Base-by-base conservation (phyloP, 1,140 invertebrate genomes). In the Ooceraea biroi region DNA sequence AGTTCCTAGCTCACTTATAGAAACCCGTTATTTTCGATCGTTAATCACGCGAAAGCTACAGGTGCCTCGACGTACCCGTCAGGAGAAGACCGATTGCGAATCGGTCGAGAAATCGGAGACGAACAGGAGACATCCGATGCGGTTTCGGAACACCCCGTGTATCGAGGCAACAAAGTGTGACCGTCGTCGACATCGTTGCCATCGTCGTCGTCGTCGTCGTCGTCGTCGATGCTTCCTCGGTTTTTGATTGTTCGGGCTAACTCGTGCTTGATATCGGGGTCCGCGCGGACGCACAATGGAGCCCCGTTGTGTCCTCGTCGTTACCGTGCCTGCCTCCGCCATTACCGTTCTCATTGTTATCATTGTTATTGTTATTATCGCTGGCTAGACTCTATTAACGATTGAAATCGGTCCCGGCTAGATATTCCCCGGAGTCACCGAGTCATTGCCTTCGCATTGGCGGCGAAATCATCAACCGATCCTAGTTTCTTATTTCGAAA, bases 241-340 rank as follows among this genome's bases (percentile, higher is more conserved):
- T 88, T 89, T 77, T 73, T 89, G 85, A 91, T 91, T 90, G 90
- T 90, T 89, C 90, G 61, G 57, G 65, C 82, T 73, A 88, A 83
- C 87, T 90, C 89, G 83, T 89, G 89, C 88, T 85, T 88, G 89
- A 80, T 90, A 90, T 90, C 88, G 77, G 36, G 30, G 61, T 36
- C 55, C 36, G 68, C 25, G 55, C 36, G 25, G 72, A 52, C 63
- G 63, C 58, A 90, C 89, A 90, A 90, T 90, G 76, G 87, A 78
- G 60, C 77, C 82, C 78, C 83, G 87, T 85, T 88, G 74, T 84
- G 57, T 88, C 69, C 63, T 86, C 68, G 65, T 82, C 76, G 76
- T 87, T 88, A 83, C 86, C 71, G 25, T 69, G 25, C 85, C 71
- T 58, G 48, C 72, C 71, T 85, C 85, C 86, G 78, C 85, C 73